phyloP scores from a whole-genome alignment of 2,113 vertebrate genomes.

The Neotoma lepida region DNA sequence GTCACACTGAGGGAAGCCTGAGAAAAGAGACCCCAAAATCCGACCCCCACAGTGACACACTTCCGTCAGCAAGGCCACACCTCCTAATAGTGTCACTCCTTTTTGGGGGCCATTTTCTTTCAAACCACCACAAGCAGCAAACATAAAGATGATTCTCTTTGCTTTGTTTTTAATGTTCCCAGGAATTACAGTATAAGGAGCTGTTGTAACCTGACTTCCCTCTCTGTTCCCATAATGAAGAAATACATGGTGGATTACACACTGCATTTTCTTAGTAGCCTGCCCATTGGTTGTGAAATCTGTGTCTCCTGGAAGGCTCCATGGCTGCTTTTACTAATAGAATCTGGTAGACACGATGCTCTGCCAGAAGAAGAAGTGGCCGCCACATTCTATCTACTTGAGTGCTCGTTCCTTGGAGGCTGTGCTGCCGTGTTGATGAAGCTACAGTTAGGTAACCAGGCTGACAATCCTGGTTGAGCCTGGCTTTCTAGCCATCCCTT shows the following conservation, averaged over 20 bases:
- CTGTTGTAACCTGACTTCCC: not conserved
- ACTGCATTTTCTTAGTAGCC: not conserved
- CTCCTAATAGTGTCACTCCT: not conserved
- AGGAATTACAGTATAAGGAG: not conserved
- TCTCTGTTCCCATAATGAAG: not conserved
- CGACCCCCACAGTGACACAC: not conserved
- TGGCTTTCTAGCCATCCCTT: not conserved
- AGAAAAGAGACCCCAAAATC: not conserved
- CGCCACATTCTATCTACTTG: not conserved
- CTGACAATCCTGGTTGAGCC: not conserved
- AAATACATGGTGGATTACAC: not conserved
- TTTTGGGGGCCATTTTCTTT: not conserved
- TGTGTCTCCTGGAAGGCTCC: not conserved
- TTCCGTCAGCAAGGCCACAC: not conserved
- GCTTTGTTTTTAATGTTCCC: not conserved
- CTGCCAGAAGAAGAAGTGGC: not conserved
- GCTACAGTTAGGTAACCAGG: not conserved
- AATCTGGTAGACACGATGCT: not conserved
- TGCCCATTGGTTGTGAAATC: not conserved
- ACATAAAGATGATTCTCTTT: not conserved
- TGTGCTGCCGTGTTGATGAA: not conserved
- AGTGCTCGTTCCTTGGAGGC: not conserved
- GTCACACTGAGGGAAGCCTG: not conserved
- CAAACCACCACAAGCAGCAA: not conserved
- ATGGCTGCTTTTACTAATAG: not conserved